A percentile compares a stretch with the other conserved stretches of the same genome.
Conservation (phyloP, 2,113 vertebrate species). For the Sarotherodon lohbergeri region DNA sequence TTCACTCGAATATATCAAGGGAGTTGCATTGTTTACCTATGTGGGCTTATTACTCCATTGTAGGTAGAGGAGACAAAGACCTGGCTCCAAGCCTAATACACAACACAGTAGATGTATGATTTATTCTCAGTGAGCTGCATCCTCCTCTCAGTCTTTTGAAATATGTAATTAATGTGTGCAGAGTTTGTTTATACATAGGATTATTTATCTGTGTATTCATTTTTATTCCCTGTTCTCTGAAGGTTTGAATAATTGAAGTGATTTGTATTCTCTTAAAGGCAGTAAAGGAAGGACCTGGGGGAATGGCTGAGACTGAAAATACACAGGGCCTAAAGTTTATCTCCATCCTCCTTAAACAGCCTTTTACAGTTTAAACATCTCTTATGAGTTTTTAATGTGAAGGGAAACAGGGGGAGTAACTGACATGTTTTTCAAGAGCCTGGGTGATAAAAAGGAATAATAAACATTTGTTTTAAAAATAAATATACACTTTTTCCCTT, state of each 20-base stretch:
- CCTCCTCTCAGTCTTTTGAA: slow-evolving; percentile 31
- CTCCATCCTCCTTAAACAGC: slow-evolving; percentile 47
- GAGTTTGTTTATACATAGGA: slow-evolving; percentile 47
- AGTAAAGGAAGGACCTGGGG: slow-evolving; percentile 39
- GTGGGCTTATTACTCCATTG: slow-evolving; percentile 47
- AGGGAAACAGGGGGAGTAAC: not conserved
- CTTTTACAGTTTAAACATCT: slow-evolving; percentile 49
- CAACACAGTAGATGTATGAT: not conserved
- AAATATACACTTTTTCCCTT: slow-evolving; percentile 49
- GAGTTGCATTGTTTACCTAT: slow-evolving; percentile 62
- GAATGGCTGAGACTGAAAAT: slow-evolving; percentile 47
- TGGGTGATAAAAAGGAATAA: slow-evolving; percentile 49
- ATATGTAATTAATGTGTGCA: slow-evolving; percentile 56
- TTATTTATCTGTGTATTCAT: slow-evolving; percentile 42
- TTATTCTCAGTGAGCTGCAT: slow-evolving; percentile 15
- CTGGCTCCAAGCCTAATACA: slow-evolving; percentile 16
- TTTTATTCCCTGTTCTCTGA: slow-evolving; percentile 42
- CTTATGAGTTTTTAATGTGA: slow-evolving; percentile 43
- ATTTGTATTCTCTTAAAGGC: slow-evolving; percentile 64
- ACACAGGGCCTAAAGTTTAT: slow-evolving; percentile 53
- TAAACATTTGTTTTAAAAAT: slow-evolving; percentile 69
- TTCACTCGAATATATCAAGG: slow-evolving; percentile 37
- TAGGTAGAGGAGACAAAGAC: not conserved
- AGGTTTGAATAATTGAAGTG: slow-evolving; percentile 65
- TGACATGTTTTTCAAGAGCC: slow-evolving; percentile 52